A percentile compares a stretch with the other conserved stretches of the same genome.
Conservation (phyloP, 64 coral and sea anemone genomes). For the Trachythela sp. region DNA sequence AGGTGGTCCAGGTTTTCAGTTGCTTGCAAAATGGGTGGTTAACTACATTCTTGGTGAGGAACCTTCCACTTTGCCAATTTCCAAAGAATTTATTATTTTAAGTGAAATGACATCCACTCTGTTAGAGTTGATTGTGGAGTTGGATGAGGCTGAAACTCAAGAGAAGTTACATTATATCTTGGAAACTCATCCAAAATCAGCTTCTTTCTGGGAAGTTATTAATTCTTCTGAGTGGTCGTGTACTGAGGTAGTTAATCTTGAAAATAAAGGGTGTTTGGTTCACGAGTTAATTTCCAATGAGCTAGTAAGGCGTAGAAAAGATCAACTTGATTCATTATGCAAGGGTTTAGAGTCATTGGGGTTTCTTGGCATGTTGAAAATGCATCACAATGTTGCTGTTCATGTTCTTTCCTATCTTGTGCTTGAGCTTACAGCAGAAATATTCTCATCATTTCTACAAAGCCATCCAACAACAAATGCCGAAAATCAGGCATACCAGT, state of each 20-base stretch:
- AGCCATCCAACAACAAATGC: slow-evolving; percentile 1
- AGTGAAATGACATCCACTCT: too few relatives aligned
- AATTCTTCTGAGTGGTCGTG: slow-evolving; percentile 8
- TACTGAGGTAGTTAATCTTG: slow-evolving; percentile 10
- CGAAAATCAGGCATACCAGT: neutral
- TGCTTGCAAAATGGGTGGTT: too few relatives aligned
- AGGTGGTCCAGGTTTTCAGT: too few relatives aligned
- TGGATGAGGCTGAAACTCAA: neutral
- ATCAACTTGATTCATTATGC: slow-evolving; percentile 15
- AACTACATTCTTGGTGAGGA: too few relatives aligned
- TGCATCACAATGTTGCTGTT: neutral
- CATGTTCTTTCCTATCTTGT: neutral
- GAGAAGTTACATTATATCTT: neutral
- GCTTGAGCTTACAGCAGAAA: neutral
- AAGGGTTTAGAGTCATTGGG: slow-evolving; percentile 21
- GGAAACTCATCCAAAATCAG: slow-evolving; percentile 29
- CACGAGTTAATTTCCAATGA: slow-evolving; percentile 12
- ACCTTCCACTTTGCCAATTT: too few relatives aligned
- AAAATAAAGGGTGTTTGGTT: slow-evolving; percentile 15
- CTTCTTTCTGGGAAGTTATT: slow-evolving; percentile 14
- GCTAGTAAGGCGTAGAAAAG: slow-evolving; percentile 6
- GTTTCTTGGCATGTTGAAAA: slow-evolving; percentile 13
- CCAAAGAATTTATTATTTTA: too few relatives aligned
- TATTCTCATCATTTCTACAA: slow-evolving; percentile 1
- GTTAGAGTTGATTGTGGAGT: too few relatives aligned